A percentile compares a stretch with the other conserved stretches of the same genome.
Conservation (phyloP, 2,113 vertebrate species). For the Crotalus horridus region DNA sequence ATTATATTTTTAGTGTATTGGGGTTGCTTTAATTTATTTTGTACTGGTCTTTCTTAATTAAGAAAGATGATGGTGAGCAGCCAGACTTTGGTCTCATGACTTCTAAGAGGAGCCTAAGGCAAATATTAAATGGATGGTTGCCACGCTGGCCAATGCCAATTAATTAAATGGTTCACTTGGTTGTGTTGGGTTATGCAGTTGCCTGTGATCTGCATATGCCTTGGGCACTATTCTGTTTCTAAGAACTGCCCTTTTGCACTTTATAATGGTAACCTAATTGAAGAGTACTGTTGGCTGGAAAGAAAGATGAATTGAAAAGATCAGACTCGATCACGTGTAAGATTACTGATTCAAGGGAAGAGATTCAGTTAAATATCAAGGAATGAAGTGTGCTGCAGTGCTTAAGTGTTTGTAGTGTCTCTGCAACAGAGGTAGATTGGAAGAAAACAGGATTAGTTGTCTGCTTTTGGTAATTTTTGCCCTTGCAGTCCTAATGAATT, state of each 20-base stretch:
- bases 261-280: neutral
- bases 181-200: neutral
- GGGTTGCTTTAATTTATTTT: neutral
- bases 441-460: neutral
- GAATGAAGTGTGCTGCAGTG: neutral
- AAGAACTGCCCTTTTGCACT: neutral
- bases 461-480: neutral
- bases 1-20: neutral
- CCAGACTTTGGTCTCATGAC: neutral
- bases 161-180: neutral
- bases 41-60: neutral
- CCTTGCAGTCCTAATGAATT: neutral
- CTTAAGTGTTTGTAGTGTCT: neutral
- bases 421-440: neutral
- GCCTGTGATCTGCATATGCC: neutral
- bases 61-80: neutral
- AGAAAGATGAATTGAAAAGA: neutral
- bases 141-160: neutral
- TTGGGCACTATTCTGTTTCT: neutral
- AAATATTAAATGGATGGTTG: neutral
- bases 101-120: neutral
- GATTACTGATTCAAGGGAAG: neutral
- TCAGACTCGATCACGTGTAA: neutral
- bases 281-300: neutral
- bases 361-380: neutral